Evolutionary conservation across 2,113 vertebrate species (phyloP).

Genomic region (Cyrtonyx montezumae): DNA sequence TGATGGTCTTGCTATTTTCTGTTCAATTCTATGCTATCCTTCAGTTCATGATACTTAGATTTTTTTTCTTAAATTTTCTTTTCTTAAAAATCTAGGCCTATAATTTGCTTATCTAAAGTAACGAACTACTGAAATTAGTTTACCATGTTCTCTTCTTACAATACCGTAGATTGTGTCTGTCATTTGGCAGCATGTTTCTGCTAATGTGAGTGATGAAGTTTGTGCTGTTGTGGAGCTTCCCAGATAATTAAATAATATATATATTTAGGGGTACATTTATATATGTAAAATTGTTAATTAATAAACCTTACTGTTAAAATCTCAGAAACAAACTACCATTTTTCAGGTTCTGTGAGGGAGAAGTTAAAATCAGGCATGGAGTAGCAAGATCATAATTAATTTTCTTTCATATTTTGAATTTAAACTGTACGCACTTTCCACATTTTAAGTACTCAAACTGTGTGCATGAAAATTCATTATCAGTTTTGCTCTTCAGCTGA

Average conservation of each 20-base stretch:
- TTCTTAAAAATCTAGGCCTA: neutral
- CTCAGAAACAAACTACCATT: neutral
- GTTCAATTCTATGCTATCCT: neutral
- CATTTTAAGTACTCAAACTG: neutral
- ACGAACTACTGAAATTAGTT: neutral
- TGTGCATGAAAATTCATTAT: neutral
- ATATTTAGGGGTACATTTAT: neutral
- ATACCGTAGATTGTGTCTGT: neutral
- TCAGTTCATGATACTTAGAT: accelerated
- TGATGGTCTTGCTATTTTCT: neutral
- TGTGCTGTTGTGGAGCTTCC: neutral
- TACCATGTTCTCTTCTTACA: neutral
- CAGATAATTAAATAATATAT: neutral
- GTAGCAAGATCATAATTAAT: neutral
- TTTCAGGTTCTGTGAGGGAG: neutral
- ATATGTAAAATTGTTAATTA: neutral
- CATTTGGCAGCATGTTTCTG: neutral
- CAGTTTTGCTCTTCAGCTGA: neutral
- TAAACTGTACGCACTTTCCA: neutral
- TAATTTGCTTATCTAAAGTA: neutral
- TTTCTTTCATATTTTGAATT: neutral
- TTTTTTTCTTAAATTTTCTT: neutral
- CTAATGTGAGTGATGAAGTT: neutral
- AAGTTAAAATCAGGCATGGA: neutral
- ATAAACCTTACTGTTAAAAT: neutral